A percentile compares a stretch with the other conserved stretches of the same genome.
phyloP scores from a whole-genome alignment of 2,113 vertebrate genomes.

The Zosterops lateralis region DNA sequence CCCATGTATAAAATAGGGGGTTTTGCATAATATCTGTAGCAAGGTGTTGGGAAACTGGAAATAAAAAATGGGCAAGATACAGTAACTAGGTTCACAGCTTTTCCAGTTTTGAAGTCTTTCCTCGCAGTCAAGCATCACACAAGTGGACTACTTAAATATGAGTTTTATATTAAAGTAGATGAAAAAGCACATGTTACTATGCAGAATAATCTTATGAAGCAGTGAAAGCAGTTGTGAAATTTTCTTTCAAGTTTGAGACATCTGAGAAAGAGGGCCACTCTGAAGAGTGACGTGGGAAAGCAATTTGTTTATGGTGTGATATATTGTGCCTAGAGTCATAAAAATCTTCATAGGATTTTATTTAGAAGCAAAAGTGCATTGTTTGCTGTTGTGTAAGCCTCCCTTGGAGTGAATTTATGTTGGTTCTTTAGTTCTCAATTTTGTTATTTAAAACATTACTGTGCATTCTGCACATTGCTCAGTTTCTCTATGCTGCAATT shows the following conservation, averaged over 20 bases:
- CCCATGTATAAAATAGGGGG: neutral
- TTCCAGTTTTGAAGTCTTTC: neutral
- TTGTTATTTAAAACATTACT: neutral
- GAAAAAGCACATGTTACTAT: neutral
- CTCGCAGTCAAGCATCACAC: neutral
- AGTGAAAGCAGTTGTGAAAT: neutral
- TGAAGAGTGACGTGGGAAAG: neutral
- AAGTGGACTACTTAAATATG: neutral
- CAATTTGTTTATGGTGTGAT: neutral
- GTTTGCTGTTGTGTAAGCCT: neutral
- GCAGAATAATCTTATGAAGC: neutral
- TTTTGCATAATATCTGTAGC: neutral
- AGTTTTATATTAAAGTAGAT: neutral
- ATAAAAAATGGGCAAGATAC: neutral
- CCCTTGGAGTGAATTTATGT: neutral
- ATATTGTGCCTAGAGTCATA: neutral
- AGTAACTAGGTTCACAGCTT: neutral
- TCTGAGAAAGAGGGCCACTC: neutral
- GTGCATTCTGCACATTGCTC: neutral
- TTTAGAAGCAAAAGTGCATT: neutral
- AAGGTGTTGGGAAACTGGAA: neutral
- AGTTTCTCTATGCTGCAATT: neutral
- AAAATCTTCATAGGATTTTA: neutral
- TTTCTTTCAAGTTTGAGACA: neutral
- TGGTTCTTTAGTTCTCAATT: neutral